phyloP scores from a whole-genome alignment of 2,113 vertebrate genomes.

The Mormyrus lacerda region DNA sequence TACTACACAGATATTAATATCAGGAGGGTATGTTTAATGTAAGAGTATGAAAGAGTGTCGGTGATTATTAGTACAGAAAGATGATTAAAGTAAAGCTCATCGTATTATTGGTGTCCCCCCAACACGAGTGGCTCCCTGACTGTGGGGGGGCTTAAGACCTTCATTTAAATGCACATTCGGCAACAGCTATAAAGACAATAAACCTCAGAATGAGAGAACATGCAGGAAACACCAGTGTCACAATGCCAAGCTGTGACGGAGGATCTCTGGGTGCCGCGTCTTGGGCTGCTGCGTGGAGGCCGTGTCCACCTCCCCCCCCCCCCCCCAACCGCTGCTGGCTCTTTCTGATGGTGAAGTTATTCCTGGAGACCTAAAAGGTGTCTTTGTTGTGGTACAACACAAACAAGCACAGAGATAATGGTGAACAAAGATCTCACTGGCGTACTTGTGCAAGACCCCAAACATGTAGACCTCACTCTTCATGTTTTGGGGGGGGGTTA shows the following conservation, averaged over 20 bases:
- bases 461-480: neutral
- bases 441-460: neutral
- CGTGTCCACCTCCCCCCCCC: too few species aligned
- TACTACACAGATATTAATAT: neutral
- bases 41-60: neutral
- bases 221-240: neutral
- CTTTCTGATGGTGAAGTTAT: neutral
- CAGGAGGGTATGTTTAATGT: neutral
- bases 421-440: neutral
- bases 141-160: neutral
- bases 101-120: neutral
- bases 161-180: neutral
- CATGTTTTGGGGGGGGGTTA: slow-evolving; percentile 50
- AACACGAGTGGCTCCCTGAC: neutral
- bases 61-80: neutral
- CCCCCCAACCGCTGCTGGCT: neutral
- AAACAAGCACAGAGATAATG: slow-evolving; percentile 6
- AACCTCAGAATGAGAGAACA: neutral
- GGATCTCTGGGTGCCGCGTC: neutral
- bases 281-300: neutral
- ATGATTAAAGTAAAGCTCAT: neutral
- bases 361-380: neutral
- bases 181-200: neutral
- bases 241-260: neutral
- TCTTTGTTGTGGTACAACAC: neutral